Base-by-base conservation (phyloP, 64 coral and sea anemone genomes). In the Hydrozoanthus tunicans region DNA sequence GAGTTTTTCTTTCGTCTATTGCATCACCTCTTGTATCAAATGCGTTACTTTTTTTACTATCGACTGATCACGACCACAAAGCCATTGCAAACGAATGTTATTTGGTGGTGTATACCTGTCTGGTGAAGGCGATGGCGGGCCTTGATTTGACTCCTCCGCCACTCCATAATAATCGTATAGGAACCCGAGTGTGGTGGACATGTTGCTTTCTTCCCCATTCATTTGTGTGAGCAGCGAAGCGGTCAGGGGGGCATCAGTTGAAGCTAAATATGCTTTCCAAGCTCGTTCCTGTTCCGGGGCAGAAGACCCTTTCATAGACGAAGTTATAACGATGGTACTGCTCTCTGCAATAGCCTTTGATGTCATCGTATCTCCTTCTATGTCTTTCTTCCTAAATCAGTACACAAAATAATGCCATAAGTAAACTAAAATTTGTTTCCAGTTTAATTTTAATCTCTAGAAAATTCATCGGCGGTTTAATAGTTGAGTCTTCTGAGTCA, bases 151-250 rank as follows among this genome's bases (percentile, higher is more conserved):
- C 52, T 96, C 95, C 64, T 96, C 95, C 4, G 95, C 86, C 9
- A 96, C 95, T 62, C 93, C 95, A 62, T 96, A 96, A 68, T 96
- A 96, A 90, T 96, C 95, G 26, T 96, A 96, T 56, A 96, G 77
- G 58, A 96, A 96, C 6, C 95, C 95, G 71, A 96, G 81, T 56
- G 89, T 92, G 54, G 89, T 91, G 51, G 95, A 90, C 95, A 96
- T 96, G 67, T 92, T 96, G 2, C 84, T 77, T 73, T 96, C 95
- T 91, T 96, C 95, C 25, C 95, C 95, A 51, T 96, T 96, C 59
- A 96, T 93, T 52, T 90, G 92, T 5, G 86, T 89, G 27, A 94
- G 92, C 53, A 94, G 58, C 15, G 95, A 80, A 6, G 90, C 73
- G n/a, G 95, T 66, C 23, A 96, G 71, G 59, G 89, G 82, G 61